Conservation (phyloP, 2,113 vertebrate genomes). For the Petroica traversi region DNA sequence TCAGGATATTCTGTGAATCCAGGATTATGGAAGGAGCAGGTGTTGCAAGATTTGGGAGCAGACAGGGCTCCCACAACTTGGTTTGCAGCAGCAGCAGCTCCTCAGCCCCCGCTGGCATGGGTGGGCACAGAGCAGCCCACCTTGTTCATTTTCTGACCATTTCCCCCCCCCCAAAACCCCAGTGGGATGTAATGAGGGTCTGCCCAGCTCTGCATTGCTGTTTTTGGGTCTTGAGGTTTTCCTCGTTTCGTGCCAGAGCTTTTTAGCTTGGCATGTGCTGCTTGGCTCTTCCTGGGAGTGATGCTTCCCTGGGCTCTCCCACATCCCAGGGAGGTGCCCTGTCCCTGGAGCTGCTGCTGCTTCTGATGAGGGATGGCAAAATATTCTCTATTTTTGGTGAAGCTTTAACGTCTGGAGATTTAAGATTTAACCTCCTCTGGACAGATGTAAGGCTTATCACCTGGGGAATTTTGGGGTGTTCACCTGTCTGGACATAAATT, state of each 20-base stretch:
- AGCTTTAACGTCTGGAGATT: not conserved
- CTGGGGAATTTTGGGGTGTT: not conserved
- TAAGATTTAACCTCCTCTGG: not conserved
- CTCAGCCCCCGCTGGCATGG: rapidly evolving
- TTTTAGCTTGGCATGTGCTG: not conserved
- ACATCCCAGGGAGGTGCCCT: not conserved
- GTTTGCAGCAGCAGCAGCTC: not conserved
- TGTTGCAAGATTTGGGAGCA: not conserved
- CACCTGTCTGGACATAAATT: not conserved
- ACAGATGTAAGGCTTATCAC: rapidly evolving
- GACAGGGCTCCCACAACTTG: not conserved
- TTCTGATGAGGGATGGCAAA: not conserved
- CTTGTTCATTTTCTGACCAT: not conserved
- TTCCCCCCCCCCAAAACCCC: not conserved
- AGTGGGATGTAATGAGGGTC: not conserved
- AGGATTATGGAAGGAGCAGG: not conserved
- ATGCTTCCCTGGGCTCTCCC: not conserved
- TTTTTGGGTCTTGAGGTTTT: not conserved
- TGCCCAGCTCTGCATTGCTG: not conserved
- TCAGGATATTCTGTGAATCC: not conserved
- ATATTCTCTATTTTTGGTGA: not conserved
- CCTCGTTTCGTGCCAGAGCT: not conserved
- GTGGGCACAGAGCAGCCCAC: not conserved
- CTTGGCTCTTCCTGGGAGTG: not conserved
- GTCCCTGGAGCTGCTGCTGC: not conserved